Percentiles rank a stretch among this genome's conserved stretches.
These are phyloP conservation scores for Hyppa rectilinea DNA, from an alignment of 2,888 invertebrate species.

Conservation along the genomic window DNA sequence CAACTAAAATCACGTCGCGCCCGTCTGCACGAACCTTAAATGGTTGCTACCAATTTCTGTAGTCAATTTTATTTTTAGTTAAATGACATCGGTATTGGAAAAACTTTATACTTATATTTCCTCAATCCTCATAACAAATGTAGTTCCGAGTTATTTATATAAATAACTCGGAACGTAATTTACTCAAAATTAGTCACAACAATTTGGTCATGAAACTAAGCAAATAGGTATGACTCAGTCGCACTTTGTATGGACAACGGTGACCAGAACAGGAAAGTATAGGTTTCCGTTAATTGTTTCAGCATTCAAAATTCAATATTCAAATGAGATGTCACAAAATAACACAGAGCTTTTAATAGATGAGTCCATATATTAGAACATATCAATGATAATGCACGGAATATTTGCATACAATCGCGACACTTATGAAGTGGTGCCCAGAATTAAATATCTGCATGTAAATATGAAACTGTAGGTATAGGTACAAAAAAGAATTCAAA, in stretches of 20 bases:
- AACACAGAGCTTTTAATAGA: slow-evolving; percentile 60
- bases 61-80: slow-evolving; percentile 35
- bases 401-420: slow-evolving; percentile 76
- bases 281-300: slow-evolving; percentile 63
- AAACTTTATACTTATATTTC: slow-evolving; percentile 5
- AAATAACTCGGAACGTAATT: not conserved
- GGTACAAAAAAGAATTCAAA: slow-evolving; percentile 25
- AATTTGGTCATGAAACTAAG: slow-evolving; percentile 26
- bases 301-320: slow-evolving; percentile 60
- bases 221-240: slow-evolving; percentile 41
- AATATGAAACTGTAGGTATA: slow-evolving; percentile 31
- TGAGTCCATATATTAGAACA: slow-evolving; percentile 57
- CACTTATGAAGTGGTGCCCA: slow-evolving; percentile 62
- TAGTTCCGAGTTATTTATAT: not conserved
- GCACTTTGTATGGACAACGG: slow-evolving; percentile 36
- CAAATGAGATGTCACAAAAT: slow-evolving; percentile 64
- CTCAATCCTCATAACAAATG: not conserved
- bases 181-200: slow-evolving; percentile 11
- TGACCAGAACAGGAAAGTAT: slow-evolving; percentile 47
- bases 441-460: slow-evolving; percentile 55
- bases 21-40: too few species aligned
- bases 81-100: slow-evolving; percentile 35
- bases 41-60: slow-evolving; percentile 40
- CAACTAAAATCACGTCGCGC: too few species aligned
- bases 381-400: slow-evolving; percentile 49